Evolutionary conservation across 2,797 vertebrate genomes (phyloP).

Genomic region (Hydrocynus forskahlii): DNA sequence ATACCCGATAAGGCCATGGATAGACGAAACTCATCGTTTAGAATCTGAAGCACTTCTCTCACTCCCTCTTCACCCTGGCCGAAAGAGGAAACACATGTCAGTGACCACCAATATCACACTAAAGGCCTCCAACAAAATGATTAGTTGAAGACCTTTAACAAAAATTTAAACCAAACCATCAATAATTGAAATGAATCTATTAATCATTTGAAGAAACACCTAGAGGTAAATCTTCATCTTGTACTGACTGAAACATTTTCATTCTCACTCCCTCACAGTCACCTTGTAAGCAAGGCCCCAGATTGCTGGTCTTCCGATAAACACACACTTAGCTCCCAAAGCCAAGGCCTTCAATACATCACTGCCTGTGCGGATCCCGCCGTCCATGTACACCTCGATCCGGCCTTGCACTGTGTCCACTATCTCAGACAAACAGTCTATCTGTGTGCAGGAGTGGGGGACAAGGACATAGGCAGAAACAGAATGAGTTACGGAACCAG

Average conservation of each 20-base stretch:
- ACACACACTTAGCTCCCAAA: slow-evolving; percentile 92
- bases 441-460: slow-evolving; percentile 71
- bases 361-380: slow-evolving; percentile 90
- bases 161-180: not conserved
- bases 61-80: slow-evolving; percentile 90
- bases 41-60: slow-evolving; percentile 85
- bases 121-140: not conserved
- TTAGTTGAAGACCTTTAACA: not conserved
- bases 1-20: slow-evolving; percentile 91
- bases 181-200: not conserved
- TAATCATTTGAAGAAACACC: not conserved
- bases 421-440: slow-evolving; percentile 90
- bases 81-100: slow-evolving; percentile 18
- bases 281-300: slow-evolving; percentile 97
- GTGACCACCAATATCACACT: not conserved
- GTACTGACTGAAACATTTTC: slow-evolving; percentile 2
- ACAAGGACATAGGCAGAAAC: not conserved
- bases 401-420: slow-evolving; percentile 86
- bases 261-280: slow-evolving; percentile 35
- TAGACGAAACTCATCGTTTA: slow-evolving; percentile 89
- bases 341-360: slow-evolving; percentile 93
- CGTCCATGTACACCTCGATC: slow-evolving; percentile 91
- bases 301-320: slow-evolving; percentile 90
- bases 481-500: not conserved
- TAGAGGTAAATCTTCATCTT: not conserved